These are phyloP conservation scores for Bombus polaris DNA, from an alignment of 1,140 invertebrate genomes.

Conservation along the genomic window DNA sequence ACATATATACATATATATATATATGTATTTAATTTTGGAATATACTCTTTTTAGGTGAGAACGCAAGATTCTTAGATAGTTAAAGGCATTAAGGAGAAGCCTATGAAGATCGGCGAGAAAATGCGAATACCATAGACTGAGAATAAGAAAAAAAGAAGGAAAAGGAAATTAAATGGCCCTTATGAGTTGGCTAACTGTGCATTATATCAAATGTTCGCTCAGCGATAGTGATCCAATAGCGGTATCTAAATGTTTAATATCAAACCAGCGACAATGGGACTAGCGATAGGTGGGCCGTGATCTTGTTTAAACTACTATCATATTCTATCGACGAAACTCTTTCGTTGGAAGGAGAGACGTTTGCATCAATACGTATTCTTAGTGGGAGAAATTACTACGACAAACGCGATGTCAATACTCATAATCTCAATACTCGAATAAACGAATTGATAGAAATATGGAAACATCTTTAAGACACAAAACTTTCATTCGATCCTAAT, in stretches of 20 bases:
- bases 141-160: not conserved
- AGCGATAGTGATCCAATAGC: not conserved
- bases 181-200: not conserved
- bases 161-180: not conserved
- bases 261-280: not conserved
- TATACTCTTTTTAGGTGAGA: conserved; percentile 34
- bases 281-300: conserved; percentile 5
- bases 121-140: conserved; percentile 12
- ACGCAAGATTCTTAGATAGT: conserved; percentile 14
- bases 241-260: conserved; percentile 31
- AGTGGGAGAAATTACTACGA: not conserved
- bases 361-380: not conserved
- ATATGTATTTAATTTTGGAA: conserved; percentile 32
- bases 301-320: not conserved
- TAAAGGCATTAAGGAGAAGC: not conserved
- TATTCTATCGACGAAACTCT: not conserved
- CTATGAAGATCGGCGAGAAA: not conserved
- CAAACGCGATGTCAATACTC: not conserved
- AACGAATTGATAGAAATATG: too few relatives aligned
- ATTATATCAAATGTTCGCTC: conserved; percentile 2
- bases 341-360: not conserved
- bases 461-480: too few relatives aligned
- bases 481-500: too few relatives aligned
- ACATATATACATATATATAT: not conserved
- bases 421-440: too few relatives aligned